These are phyloP conservation scores for Thunnus thynnus DNA, from an alignment of 2,113 vertebrate genomes.

Conservation along the genomic window DNA sequence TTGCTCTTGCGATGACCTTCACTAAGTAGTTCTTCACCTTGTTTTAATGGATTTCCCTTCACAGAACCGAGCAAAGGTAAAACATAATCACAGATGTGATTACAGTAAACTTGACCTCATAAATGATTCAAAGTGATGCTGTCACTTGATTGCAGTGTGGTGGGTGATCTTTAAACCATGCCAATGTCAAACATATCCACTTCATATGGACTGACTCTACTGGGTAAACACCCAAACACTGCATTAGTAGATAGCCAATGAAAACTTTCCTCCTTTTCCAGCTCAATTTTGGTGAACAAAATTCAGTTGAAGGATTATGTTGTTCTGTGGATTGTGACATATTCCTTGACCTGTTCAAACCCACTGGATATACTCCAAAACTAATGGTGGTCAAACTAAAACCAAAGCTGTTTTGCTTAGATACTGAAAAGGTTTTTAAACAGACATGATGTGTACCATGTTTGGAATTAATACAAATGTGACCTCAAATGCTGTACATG, in stretches of 20 bases:
- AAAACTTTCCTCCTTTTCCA: not conserved
- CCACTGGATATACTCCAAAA: constrained; percentile 34
- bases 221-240: constrained; percentile 6
- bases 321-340: constrained; percentile 32
- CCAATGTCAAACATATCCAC: constrained; percentile 36
- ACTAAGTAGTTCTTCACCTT: constrained; percentile 26
- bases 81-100: constrained; percentile 38
- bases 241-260: not conserved
- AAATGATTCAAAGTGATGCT: constrained; percentile 52
- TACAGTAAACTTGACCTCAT: constrained; percentile 50
- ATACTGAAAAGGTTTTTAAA: constrained; percentile 31
- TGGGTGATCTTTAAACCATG: constrained; percentile 24
- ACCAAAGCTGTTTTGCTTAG: constrained; percentile 40
- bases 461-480: no score
- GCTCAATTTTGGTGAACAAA: constrained; percentile 3
- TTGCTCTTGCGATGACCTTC: constrained; percentile 31
- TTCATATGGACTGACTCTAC: not conserved
- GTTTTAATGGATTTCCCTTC: constrained; percentile 34
- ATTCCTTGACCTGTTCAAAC: constrained; percentile 24
- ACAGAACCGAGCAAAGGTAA: constrained; percentile 27
- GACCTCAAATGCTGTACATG: not conserved
- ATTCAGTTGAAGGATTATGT: constrained; percentile 38
- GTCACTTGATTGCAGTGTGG: constrained; percentile 25
- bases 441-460: no score
- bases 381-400: constrained; percentile 19